Base-by-base conservation (phyloP, 2,888 invertebrate genomes). In the Eutolmus rufibarbis region DNA sequence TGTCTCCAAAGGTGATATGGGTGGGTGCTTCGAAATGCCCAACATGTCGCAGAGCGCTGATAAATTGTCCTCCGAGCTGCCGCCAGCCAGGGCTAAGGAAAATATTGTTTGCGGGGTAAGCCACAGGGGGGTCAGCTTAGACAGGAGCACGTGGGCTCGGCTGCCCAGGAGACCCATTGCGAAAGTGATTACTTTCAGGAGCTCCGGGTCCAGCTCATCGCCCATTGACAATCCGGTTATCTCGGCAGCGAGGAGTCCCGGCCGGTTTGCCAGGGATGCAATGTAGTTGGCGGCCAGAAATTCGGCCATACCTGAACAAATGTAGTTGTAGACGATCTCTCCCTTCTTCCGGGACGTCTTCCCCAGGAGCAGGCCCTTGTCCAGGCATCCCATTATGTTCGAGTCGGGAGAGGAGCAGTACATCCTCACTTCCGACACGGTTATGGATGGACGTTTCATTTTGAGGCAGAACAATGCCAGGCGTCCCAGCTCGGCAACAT, bases 241-340 rank as follows among this genome's bases (percentile, higher is more conserved):
- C 90, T 94, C 94, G 14, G 93, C 91, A 28, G 93, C 91, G 5
- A 94, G 90, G 19, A 94, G 92, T 79, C 93, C 93, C 0, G 94
- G 93, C 88, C 94, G 93, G 89, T 93, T 93, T 5, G 93, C 93
- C 5, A 94, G 91, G 0, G 94, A 94, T 0, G 94, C 93, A n/a
- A 94, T 91, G 90, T 94, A 94, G 89, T 94, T 94, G 1, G 94
- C 94, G 1, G 94, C 93, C n/a, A 94, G 90, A 89, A 93, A 94
- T 89, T 94, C 94, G 19, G 93, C 93, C 88, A 94, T 92, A 1
- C 93, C 93, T 79, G 93, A 91, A 90, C 94, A 94, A 56, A 94
- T 92, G 1, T 94, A 93, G 14, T 93, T 92, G 90, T 92, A 94
- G 31, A 92, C 90, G 88, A 89, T 90, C 57, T 93, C 93, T 1